Conservation (phyloP, 53 echinoderm and acorn worm species). For the Echinarachnius parma region DNA sequence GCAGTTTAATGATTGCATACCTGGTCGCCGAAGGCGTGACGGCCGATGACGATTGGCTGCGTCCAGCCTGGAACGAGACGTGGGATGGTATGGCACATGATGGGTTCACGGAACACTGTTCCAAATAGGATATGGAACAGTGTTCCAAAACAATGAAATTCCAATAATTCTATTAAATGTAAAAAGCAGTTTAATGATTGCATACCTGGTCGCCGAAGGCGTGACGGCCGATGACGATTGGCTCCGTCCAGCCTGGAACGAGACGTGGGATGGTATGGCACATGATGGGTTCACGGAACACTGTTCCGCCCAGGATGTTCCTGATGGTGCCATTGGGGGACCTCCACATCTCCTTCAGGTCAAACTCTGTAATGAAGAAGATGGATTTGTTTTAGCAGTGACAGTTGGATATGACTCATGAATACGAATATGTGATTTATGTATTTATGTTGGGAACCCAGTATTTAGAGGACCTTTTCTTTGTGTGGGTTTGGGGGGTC, state of each 20-base stretch:
- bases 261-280: slow-evolving; percentile 86
- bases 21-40: slow-evolving; percentile 99
- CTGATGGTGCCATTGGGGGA: slow-evolving; percentile 97
- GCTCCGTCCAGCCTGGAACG: slow-evolving; percentile 90
- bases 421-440: too few species aligned
- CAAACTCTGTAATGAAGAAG: slow-evolving; percentile 57
- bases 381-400: too few species aligned
- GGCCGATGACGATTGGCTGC: slow-evolving; percentile 89
- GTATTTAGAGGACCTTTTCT: too few species aligned
- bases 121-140: slow-evolving; percentile 95
- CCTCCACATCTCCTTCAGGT: slow-evolving; percentile 94
- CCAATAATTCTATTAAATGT: neutral
- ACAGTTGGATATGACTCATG: too few species aligned
- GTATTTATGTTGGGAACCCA: too few species aligned
- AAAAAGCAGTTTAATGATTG: too few species aligned
- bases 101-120: slow-evolving; percentile 97
- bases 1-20: slow-evolving; percentile 34
- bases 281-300: slow-evolving; percentile 96
- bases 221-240: slow-evolving; percentile 98
- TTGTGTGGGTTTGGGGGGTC: too few species aligned
- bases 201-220: slow-evolving; percentile 97
- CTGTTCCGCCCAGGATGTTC: slow-evolving; percentile 97
- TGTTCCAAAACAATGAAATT: slow-evolving; percentile 63
- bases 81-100: slow-evolving; percentile 85
- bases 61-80: slow-evolving; percentile 96